Conservation (phyloP, 1,140 invertebrate species). For the Mylabris phalerata region DNA sequence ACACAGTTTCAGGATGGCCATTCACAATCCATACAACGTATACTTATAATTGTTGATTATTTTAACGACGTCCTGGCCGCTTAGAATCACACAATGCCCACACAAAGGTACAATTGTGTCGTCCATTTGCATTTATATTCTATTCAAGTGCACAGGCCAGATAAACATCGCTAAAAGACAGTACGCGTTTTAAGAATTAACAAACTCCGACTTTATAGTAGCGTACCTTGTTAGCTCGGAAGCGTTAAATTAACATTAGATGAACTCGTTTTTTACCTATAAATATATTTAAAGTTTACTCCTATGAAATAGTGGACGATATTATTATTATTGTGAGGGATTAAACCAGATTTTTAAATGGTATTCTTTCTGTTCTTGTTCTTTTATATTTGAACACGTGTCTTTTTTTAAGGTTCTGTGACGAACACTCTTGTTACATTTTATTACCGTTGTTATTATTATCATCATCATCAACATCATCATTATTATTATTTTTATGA, state of each 20-base stretch:
- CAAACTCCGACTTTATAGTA: constrained; percentile 21
- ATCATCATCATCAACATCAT: too few relatives aligned
- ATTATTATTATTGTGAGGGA: constrained; percentile 12
- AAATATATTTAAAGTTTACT: too few relatives aligned
- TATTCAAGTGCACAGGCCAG: constrained; percentile 29
- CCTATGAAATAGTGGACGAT: not conserved
- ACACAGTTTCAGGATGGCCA: constrained; percentile 5
- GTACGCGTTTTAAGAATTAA: constrained; percentile 33
- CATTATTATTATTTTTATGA: too few relatives aligned
- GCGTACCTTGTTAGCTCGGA: not conserved
- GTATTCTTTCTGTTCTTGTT: constrained; percentile 10
- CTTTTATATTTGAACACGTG: constrained; percentile 30
- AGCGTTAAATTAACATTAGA: constrained; percentile 9
- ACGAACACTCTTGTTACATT: constrained; percentile 18
- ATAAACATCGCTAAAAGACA: constrained; percentile 36
- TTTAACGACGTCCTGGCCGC: constrained; percentile 35
- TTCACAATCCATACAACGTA: constrained; percentile 16
- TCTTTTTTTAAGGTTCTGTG: constrained; percentile 18
- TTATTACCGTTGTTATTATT: constrained; percentile 12
- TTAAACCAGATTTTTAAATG: constrained; percentile 30
- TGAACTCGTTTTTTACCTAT: not conserved
- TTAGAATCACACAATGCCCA: constrained; percentile 36
- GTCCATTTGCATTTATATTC: constrained; percentile 41
- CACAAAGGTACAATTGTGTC: constrained; percentile 38
- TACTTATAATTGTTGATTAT: constrained; percentile 41